Evolutionary conservation across 1,140 invertebrate genomes (phyloP), one percentile per base, ranked within the genome.

Genomic region (Aleiodes sp.): DNA sequence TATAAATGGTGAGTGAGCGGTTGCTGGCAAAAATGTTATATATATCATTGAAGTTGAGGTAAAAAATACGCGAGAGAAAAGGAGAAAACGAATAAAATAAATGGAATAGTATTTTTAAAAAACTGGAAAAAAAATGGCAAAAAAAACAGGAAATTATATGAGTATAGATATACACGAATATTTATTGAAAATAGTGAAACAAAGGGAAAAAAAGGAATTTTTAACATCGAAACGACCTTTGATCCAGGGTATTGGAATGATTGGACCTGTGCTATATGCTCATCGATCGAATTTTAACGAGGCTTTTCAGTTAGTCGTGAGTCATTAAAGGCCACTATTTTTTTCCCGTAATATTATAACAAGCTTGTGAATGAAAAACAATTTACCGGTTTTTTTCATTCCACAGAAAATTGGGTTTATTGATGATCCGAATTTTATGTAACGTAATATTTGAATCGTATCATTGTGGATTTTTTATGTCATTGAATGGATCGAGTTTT

Each of bases 1-100:
- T 71, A 76, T 46, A 71, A 73, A 68, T 67, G 70, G 70, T 70
- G 60, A 65, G 68, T 63, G 52, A 68, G 65, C 70, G 73, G 10
- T 69, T 26, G 43, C 26, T 14, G 24, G 35, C 21, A 16, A 33
- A 46, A 52, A 52, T 52, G 46, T 24, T 52, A 52, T 52, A 24
- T 16, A 52, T 52, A 52, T 16, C 46, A 52, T 9, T 24, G 21
- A 24, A 21, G 21, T 52, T 9, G 21, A 2, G 21, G 8, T 7
- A 52, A 33, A 39, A 37, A 33, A 37, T 61, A 31, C 31, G 35
- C 31, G 35, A 37, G 35, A 12, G 21, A 63, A 39, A 33, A 46
- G n/a, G n/a, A n/a, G n/a, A n/a, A 39, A 39, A 37, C 59, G 10
- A 33, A 37, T 63, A 16, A 63, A n/a, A 60, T n/a, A 10, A 31